Conservation (phyloP, 2,113 vertebrate genomes). For the Bungarus multicinctus region DNA sequence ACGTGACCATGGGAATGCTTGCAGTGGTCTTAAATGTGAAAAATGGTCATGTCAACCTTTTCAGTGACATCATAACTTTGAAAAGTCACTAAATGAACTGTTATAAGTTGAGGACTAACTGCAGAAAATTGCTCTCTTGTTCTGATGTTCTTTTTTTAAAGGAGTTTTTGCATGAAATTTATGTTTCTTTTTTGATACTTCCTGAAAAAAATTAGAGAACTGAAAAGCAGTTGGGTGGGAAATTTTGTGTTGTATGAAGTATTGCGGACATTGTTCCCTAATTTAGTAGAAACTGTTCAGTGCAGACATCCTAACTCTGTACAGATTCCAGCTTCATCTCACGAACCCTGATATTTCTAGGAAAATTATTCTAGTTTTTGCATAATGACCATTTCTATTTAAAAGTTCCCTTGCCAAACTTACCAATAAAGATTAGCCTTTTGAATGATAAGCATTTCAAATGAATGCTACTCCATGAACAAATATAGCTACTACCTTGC, state of each 20-base stretch:
- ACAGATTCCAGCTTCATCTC: not conserved
- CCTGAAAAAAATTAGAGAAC: not conserved
- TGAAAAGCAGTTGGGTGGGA: not conserved
- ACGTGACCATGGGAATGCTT: no score
- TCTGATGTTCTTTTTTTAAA: not conserved
- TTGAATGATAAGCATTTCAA: not conserved
- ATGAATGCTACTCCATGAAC: not conserved
- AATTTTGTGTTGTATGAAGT: not conserved
- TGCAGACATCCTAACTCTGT: not conserved
- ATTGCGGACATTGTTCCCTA: not conserved
- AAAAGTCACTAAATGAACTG: no score
- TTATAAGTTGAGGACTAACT: no score
- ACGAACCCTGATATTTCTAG: not conserved
- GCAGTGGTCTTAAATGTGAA: no score
- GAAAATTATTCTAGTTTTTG: not conserved
- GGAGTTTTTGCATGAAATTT: not conserved
- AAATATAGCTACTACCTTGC: not conserved
- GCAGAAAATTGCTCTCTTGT: not conserved
- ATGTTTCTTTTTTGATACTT: not conserved
- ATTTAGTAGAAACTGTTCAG: not conserved
- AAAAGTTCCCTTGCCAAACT: not conserved
- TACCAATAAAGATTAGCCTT: not conserved
- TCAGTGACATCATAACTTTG: no score
- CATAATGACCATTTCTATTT: not conserved
- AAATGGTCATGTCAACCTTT: no score